phyloP scores from a whole-genome alignment of 1,140 invertebrate species.

The Micrasema longulum region DNA sequence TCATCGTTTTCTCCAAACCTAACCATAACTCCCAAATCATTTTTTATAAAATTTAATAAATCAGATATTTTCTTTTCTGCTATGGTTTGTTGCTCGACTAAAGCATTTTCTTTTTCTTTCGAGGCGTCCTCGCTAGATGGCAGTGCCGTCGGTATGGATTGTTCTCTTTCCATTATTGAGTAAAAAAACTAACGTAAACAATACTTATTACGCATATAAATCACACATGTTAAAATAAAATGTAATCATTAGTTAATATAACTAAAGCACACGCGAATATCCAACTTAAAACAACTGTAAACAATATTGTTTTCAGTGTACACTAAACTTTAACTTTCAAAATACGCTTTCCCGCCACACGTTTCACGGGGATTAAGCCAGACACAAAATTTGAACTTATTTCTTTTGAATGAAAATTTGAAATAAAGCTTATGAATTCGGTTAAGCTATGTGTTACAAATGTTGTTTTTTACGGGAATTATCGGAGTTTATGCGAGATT shows the following conservation, averaged over 20 bases:
- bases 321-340: no score
- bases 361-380: neutral
- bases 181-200: neutral
- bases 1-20: constrained; percentile 37
- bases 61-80: constrained; percentile 38
- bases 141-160: constrained; percentile 43
- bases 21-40: constrained; percentile 37
- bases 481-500: neutral
- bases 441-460: neutral
- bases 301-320: neutral
- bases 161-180: constrained; percentile 15
- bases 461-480: neutral
- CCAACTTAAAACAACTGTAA: constrained; percentile 1
- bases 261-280: neutral
- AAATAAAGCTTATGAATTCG: neutral
- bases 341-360: neutral
- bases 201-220: neutral
- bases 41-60: constrained; percentile 42
- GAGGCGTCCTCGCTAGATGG: constrained; percentile 36
- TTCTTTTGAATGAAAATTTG: neutral
- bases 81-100: constrained; percentile 43
- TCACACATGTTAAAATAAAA: neutral
- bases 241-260: neutral
- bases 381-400: neutral
- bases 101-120: constrained; percentile 35